Evolutionary conservation across 2,888 invertebrate genomes (phyloP), one percentile per base, ranked within the genome.

Genomic region (Tortrix viridana): DNA sequence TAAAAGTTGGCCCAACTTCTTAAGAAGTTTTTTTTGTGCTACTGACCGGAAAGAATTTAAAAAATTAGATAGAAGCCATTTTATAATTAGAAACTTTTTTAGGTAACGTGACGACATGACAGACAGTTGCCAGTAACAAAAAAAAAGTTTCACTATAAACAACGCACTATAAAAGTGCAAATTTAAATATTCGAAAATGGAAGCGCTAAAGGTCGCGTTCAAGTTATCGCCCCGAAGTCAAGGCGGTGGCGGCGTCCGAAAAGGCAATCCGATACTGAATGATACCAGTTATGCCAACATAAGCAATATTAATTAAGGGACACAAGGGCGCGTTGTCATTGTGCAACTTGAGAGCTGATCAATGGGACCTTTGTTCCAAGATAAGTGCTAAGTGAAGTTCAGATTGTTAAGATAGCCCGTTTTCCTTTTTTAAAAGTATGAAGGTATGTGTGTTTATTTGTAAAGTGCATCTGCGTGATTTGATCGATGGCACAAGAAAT

Each of bases 201-300:
- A 70, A 69, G 62, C 32, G 23, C 49, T 65, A 73, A 74, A 75
- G 73, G 77, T 70, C 75, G 74, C 67, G 70, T 65, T 71, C 52
- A 70, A 68, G 70, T 65, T 72, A 72, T 75, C 68, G 71, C 56
- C 65, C 66, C 66, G 63, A 68, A 67, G 67, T 62, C 12, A 32
- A 41, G n/a, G 68, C 55, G 52, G 26, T 32, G 70, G 71, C 74
- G 71, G 55, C 57, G 66, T 69, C 65, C 69, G 64, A 49, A 55
- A 61, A 69, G 67, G 76, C 65, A 72, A 71, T 52, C 65, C 65
- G 68, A 67, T 57, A 65, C 60, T 54, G 55, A 53, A 60, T 52
- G 55, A 47, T 60, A 22, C 32, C 32, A 32, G 32, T 32, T 32
- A 32, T 32, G 32, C 37, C 60, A 60, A 54, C 54, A 48, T 41